Evolutionary conservation across 2,113 vertebrate genomes (phyloP).

Genomic region (Hippolais icterina): DNA sequence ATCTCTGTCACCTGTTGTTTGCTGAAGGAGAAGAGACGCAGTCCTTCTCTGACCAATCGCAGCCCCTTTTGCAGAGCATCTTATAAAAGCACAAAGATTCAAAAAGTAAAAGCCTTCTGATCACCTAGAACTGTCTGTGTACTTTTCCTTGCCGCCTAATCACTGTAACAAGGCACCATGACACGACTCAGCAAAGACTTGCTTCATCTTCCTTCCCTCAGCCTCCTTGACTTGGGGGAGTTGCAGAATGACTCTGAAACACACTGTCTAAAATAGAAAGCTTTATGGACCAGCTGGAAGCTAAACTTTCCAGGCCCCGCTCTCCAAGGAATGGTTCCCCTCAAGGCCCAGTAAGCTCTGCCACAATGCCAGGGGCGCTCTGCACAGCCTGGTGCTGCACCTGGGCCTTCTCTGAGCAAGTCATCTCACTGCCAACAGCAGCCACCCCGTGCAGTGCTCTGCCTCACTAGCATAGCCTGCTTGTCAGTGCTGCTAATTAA

Average conservation of each 20-base stretch:
- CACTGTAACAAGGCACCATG: too few relatives aligned
- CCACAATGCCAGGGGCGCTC: background rate
- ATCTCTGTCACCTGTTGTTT: too few relatives aligned
- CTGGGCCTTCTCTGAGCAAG: background rate
- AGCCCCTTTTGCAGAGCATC: too few relatives aligned
- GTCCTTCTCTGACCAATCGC: too few relatives aligned
- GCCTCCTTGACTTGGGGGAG: background rate
- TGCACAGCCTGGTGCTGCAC: background rate
- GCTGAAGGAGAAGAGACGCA: too few relatives aligned
- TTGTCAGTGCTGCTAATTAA: background rate
- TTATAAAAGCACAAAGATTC: too few relatives aligned
- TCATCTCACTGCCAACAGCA: background rate
- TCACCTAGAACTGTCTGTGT: too few relatives aligned
- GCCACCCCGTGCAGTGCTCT: background rate
- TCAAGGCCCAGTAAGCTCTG: background rate
- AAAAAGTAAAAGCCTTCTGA: too few relatives aligned
- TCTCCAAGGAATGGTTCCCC: background rate
- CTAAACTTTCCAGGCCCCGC: background rate
- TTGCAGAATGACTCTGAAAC: background rate
- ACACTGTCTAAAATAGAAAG: background rate
- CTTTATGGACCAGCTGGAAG: background rate
- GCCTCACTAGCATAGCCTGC: background rate
- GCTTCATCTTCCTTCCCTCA: background rate
- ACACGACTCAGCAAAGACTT: background rate
- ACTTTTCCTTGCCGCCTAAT: too few relatives aligned